A percentile compares a stretch with the other conserved stretches of the same genome.
Conservation (phyloP, 2,113 vertebrate species). For the Scopus umbretta region DNA sequence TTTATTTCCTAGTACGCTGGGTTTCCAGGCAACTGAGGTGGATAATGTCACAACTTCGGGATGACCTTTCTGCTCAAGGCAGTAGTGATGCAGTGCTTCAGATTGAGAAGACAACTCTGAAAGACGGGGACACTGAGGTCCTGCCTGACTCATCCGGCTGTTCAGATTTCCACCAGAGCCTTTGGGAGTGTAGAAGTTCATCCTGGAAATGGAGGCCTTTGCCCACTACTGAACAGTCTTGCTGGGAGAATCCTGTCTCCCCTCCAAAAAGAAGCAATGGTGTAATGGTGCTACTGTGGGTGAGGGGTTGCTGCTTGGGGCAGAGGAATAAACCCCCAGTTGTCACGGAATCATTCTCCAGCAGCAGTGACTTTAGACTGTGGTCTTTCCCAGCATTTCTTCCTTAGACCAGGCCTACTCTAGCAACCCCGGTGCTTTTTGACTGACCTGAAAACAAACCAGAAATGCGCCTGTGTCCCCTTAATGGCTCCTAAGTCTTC, state of each 20-base stretch:
- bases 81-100: neutral
- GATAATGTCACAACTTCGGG: neutral
- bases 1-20: neutral
- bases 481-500: neutral
- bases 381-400: neutral
- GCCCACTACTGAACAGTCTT: neutral
- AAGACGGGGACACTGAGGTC: neutral
- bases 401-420: neutral
- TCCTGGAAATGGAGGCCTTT: neutral
- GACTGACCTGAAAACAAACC: neutral
- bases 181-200: neutral
- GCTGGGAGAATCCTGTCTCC: neutral
- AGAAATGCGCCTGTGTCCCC: neutral
- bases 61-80: neutral
- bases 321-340: neutral
- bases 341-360: neutral
- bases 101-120: neutral
- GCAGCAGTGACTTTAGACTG: neutral
- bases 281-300: neutral
- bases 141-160: neutral
- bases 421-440: neutral
- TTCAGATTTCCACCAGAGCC: neutral
- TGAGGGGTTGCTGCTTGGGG: neutral
- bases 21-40: neutral
- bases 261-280: neutral